Conservation (phyloP, 35 echinoderm and acorn worm species). For the Hemicentrotus pulcherrimus region DNA sequence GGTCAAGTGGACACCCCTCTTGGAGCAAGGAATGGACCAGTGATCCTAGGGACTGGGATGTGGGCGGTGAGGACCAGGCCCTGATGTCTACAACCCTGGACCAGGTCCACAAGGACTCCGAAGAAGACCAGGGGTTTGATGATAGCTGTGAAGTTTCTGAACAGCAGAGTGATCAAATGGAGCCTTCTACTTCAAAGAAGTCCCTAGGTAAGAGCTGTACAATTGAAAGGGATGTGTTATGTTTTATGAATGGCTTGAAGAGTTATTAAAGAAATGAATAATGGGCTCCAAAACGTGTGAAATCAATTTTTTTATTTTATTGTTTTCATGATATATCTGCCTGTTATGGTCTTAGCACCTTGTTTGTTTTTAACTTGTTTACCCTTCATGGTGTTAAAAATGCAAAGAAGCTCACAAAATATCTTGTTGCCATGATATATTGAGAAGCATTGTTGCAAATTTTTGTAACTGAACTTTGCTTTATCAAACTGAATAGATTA, state of each 20-base stretch:
- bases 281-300: too few species aligned
- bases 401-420: too few species aligned
- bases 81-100: background rate
- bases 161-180: background rate
- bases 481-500: too few species aligned
- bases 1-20: background rate
- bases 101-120: background rate
- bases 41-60: slow-evolving; percentile 5
- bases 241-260: background rate
- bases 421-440: too few species aligned
- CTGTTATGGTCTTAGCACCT: too few species aligned
- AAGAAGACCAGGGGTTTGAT: background rate
- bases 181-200: background rate
- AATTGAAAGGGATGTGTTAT: background rate
- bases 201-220: background rate
- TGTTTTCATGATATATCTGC: too few species aligned
- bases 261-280: background rate
- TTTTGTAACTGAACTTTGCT: too few species aligned
- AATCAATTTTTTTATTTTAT: too few species aligned
- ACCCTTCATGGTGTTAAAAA: too few species aligned
- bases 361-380: too few species aligned
- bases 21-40: slow-evolving; percentile 22
- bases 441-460: too few species aligned
- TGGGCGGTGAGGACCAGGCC: background rate
- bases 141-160: background rate